Base-by-base conservation (phyloP, 1,140 invertebrate genomes). In the Microplitis demolitor region DNA sequence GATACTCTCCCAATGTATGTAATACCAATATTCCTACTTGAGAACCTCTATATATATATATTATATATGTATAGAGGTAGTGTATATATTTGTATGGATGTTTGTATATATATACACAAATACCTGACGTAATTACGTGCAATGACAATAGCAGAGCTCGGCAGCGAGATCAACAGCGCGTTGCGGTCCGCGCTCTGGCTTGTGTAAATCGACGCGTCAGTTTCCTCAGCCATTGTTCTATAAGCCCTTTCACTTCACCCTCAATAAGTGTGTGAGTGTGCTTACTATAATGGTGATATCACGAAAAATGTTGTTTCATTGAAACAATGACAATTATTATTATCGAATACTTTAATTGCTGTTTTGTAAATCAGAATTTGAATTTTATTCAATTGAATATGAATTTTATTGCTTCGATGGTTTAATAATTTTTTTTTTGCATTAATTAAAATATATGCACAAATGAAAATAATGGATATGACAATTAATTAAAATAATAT, bases 51-150 rank as follows among this genome's bases (percentile, higher is more conserved):
- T 45, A 45, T 11, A 6, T 45, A 11, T 24, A 24, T 24, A 1
- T 1, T 24, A 24, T 24, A 24, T 24, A 2, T 24, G 2, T 24
- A 24, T 24, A 24, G 24, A 24, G 1, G 24, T 24, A 24, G 24
- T 24, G 24, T 24, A 24, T 24, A 24, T 45, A 11, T 45, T 45
- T 45, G 39, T 11, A 45, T 45, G 11, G 39, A 45, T 45, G 39
- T 45, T 45, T 45, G 39, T 5, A 45, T 9, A 45, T 3, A 45
- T 8, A 34, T 67, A 54, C 45, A 67, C 31, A 54, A 67, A 67
- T 67, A 67, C 66, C 66, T 67, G 66, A 37, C 66, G 66, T 67
- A 67, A 67, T 67, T 67, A 67, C 66, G 66, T 35, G 66, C 66
- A 67, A 67, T 67, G 66, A 67, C 66, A 67, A 67, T 67, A 54